Conservation (phyloP, 2,113 vertebrate genomes). For the Oreochromis aureus region DNA sequence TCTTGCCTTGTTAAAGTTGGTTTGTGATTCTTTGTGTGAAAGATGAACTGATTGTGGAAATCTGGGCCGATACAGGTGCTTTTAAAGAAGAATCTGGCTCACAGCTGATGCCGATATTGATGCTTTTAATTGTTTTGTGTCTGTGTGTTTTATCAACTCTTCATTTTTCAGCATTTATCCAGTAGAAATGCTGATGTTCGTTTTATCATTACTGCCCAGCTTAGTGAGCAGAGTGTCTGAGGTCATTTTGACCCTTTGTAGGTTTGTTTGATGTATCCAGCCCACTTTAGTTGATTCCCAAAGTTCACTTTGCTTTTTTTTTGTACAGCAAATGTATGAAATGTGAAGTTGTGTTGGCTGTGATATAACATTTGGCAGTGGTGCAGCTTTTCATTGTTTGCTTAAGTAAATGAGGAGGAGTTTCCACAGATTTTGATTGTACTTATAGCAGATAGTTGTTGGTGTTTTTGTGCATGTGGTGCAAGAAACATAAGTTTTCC, state of each 20-base stretch:
- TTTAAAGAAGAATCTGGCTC: neutral
- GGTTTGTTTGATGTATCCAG: neutral
- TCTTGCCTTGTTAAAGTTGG: neutral
- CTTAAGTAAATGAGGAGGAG: neutral
- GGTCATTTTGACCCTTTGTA: neutral
- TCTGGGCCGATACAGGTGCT: neutral
- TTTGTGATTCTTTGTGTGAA: neutral
- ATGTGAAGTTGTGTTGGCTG: neutral
- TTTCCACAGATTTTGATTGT: neutral
- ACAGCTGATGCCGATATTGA: neutral
- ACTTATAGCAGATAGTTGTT: neutral
- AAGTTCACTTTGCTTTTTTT: neutral
- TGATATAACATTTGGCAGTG: neutral
- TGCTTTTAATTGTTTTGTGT: neutral
- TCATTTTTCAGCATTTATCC: neutral
- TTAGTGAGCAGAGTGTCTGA: neutral
- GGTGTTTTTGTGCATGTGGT: neutral
- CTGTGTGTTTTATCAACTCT: neutral
- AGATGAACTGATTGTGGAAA: neutral
- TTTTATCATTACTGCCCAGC: accelerated
- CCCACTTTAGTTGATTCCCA: neutral
- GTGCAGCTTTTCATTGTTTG: neutral
- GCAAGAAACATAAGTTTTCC: neutral
- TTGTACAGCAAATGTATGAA: neutral
- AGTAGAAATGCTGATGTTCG: neutral